Percentiles rank a stretch among this genome's conserved stretches.
These are phyloP conservation scores for Parazoanthus swiftii DNA, from an alignment of 92 coral and sea anemone genomes.

Conservation along the genomic window DNA sequence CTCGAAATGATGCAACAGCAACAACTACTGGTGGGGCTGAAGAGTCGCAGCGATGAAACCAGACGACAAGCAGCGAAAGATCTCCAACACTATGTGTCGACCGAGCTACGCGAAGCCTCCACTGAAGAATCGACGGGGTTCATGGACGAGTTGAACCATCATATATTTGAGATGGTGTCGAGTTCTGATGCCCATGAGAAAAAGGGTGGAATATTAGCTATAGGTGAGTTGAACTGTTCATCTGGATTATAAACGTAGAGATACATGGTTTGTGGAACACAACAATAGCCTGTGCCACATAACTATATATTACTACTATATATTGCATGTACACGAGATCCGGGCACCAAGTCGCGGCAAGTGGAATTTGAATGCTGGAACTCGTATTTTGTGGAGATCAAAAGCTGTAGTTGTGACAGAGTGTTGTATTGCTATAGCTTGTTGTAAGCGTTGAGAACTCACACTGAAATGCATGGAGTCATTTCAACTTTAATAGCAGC, in stretches of 20 bases:
- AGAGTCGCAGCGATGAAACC: slow-evolving; percentile 92
- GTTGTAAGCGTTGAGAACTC: no score
- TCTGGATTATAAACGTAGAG: background rate
- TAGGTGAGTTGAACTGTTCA: slow-evolving; percentile 57
- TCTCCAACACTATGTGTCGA: slow-evolving; percentile 92
- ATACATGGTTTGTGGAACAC: slow-evolving; percentile 43
- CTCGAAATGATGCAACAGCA: slow-evolving; percentile 71
- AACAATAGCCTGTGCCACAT: background rate
- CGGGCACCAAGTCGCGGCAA: no score
- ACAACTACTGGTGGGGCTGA: slow-evolving; percentile 84
- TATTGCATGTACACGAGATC: no score
- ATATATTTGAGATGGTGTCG: slow-evolving; percentile 97
- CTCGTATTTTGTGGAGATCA: background rate
- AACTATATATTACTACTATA: no score
- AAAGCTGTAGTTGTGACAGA: background rate
- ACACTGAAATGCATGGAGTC: no score
- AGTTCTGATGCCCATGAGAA: slow-evolving; percentile 98
- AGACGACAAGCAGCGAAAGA: slow-evolving; percentile 92
- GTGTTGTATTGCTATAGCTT: background rate
- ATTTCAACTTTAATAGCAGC: no score
- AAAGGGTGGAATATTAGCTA: slow-evolving; percentile 98
- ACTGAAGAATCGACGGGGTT: slow-evolving; percentile 87
- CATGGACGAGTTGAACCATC: slow-evolving; percentile 95
- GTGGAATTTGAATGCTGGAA: background rate
- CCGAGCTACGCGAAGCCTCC: slow-evolving; percentile 97